Percentiles rank a stretch among this genome's conserved stretches.
phyloP scores from a whole-genome alignment of 1,140 invertebrate genomes.

The Delia radicum region DNA sequence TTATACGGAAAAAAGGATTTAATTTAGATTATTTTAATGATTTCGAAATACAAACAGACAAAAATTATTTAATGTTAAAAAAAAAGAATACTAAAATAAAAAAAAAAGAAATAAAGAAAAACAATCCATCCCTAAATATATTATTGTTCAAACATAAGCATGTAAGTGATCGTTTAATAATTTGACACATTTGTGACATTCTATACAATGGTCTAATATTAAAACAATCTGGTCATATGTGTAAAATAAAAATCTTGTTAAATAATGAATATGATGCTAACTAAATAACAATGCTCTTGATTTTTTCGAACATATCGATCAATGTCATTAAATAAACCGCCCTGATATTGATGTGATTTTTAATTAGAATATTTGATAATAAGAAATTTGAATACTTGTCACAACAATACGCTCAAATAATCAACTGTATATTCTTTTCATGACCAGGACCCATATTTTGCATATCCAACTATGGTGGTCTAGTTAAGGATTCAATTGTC shows the following conservation, averaged over 20 bases:
- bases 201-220: not conserved
- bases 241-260: not conserved
- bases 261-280: no score
- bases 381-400: no score
- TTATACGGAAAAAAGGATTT: not conserved
- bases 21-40: not conserved
- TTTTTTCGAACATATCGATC: not conserved
- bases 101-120: not conserved
- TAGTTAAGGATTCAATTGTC: not conserved
- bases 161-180: not conserved
- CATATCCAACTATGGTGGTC: not conserved
- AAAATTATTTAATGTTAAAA: not conserved
- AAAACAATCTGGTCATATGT: not conserved
- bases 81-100: not conserved
- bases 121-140: not conserved
- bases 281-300: not conserved
- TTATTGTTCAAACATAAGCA: not conserved
- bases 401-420: no score
- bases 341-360: no score
- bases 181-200: constrained; percentile 16
- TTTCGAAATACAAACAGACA: not conserved
- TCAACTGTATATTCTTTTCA: no score
- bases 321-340: not conserved
- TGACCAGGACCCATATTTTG: no score
- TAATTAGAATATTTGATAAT: no score